Percentiles rank a stretch among this genome's conserved stretches.
Conservation (phyloP, 2,113 vertebrate species). For the Semnornis frantzii region DNA sequence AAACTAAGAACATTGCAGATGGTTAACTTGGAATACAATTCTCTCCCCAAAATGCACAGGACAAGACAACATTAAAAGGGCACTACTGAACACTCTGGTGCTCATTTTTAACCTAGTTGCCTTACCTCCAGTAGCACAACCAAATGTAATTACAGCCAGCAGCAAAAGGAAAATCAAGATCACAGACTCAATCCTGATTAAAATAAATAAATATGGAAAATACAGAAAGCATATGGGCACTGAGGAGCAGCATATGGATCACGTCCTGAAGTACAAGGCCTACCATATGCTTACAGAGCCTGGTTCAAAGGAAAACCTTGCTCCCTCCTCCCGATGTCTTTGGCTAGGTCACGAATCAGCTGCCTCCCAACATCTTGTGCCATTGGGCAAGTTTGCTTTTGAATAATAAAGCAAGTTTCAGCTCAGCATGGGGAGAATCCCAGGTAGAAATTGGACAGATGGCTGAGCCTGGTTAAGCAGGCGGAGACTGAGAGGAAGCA, state of each 20-base stretch:
- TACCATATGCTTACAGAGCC: constrained; percentile 77
- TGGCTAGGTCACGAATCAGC: constrained; percentile 78
- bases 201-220: constrained; percentile 70
- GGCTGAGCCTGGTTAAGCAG: constrained; percentile 69
- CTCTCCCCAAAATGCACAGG: neutral
- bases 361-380: constrained; percentile 65
- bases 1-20: constrained; percentile 11
- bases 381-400: constrained; percentile 70
- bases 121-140: constrained; percentile 56
- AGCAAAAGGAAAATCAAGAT: constrained; percentile 69
- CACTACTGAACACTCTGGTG: neutral
- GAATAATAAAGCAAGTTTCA: constrained; percentile 78
- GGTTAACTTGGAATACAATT: neutral
- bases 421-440: constrained; percentile 74
- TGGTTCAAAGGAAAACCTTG: constrained; percentile 59
- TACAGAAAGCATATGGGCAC: constrained; percentile 74
- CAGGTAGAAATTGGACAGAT: constrained; percentile 77
- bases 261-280: constrained; percentile 69
- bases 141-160: constrained; percentile 69
- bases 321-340: constrained; percentile 71
- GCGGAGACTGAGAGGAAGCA: constrained; percentile 30
- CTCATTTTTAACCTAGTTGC: constrained; percentile 2
- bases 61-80: constrained; percentile 9
- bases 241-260: constrained; percentile 76
- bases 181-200: constrained; percentile 60